Conservation (phyloP, 2,888 invertebrate species). For the Nowickia ferox region DNA sequence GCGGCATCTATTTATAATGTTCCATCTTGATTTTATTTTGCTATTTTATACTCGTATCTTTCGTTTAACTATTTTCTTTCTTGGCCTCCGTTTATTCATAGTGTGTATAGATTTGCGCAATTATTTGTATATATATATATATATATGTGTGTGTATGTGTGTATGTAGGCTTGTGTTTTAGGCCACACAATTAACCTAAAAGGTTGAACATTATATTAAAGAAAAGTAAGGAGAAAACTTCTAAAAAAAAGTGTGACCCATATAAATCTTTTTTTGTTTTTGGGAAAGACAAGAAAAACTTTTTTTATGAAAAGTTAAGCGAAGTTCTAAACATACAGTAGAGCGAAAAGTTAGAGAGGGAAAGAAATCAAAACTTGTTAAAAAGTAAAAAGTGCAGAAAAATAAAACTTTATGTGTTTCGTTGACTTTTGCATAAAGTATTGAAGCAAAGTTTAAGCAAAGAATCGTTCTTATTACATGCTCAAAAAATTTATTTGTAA, state of each 20-base stretch:
- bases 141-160: neutral
- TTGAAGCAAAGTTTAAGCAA: neutral
- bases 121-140: neutral
- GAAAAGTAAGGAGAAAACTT: slow-evolving; percentile 45
- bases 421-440: neutral
- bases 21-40: slow-evolving; percentile 21
- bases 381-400: neutral
- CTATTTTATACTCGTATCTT: slow-evolving; percentile 15
- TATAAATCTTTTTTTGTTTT: slow-evolving; percentile 7
- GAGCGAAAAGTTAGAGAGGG: neutral
- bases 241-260: slow-evolving; percentile 45
- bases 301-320: slow-evolving; percentile 45
- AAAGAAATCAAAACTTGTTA: slow-evolving; percentile 15
- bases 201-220: slow-evolving; percentile 56
- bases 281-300: slow-evolving; percentile 56
- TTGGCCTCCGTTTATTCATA: neutral
- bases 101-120: neutral
- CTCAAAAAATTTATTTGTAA: neutral
- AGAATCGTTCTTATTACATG: neutral
- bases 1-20: slow-evolving; percentile 40
- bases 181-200: slow-evolving; percentile 71
- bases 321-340: slow-evolving; percentile 18
- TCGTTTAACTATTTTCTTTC: neutral
- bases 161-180: slow-evolving; percentile 35
- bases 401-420: neutral